These are phyloP conservation scores for Sycophila texana DNA, from an alignment of 2,888 invertebrate species.

Conservation along the genomic window DNA sequence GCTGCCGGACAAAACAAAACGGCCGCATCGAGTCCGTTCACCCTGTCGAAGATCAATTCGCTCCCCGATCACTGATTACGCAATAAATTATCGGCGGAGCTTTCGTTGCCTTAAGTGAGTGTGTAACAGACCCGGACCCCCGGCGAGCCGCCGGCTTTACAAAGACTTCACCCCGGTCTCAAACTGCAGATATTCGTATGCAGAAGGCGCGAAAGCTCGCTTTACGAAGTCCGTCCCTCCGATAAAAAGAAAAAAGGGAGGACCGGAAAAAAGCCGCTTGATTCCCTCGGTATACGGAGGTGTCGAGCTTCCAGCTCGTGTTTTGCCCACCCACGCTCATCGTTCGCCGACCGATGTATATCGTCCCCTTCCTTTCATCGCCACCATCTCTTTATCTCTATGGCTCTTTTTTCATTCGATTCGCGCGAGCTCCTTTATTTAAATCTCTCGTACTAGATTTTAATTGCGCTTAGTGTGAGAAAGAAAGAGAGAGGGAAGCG, in stretches of 20 bases:
- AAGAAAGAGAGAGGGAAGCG: neutral
- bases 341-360: slow-evolving; percentile 22
- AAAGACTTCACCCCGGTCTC: too few species aligned
- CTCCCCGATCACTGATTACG: too few species aligned
- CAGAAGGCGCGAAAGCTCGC: slow-evolving; percentile 8
- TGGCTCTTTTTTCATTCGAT: slow-evolving; percentile 21
- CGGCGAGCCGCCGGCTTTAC: too few species aligned
- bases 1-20: too few species aligned
- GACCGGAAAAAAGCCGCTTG: slow-evolving; percentile 2
- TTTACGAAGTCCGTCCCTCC: slow-evolving; percentile 5
- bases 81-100: too few species aligned
- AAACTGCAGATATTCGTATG: slow-evolving; percentile 21
- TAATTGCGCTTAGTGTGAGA: slow-evolving; percentile 11
- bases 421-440: slow-evolving; percentile 12
- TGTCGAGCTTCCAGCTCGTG: neutral
- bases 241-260: slow-evolving; percentile 10
- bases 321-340: neutral
- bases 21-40: too few species aligned
- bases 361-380: neutral
- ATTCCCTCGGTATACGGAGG: neutral
- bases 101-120: neutral
- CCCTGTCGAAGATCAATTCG: too few species aligned
- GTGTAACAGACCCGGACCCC: neutral
- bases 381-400: slow-evolving; percentile 45
- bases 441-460: slow-evolving; percentile 18